Base-by-base conservation (phyloP, 2,113 vertebrate species). In the Varanus komodoensis region DNA sequence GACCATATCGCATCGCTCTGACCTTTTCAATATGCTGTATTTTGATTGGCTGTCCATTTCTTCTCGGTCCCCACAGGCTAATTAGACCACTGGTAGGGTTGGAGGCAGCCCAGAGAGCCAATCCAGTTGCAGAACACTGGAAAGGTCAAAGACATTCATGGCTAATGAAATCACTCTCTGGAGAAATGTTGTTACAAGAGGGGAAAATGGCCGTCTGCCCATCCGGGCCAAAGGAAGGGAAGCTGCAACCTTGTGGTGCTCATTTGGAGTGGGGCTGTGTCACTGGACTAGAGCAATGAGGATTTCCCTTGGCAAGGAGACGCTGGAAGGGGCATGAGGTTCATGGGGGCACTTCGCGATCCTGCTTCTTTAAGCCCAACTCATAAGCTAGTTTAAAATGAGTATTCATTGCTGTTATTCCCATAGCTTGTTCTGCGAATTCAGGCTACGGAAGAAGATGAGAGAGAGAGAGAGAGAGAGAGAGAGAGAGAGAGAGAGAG, bases 1-100 rank as follows among this genome's bases (percentile, higher is more conserved):
- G 12, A 6, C 48, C 54, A 3, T 48, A 84, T 50, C 27, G 19
- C 52, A 34, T 38, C 6, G 75, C 3, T 44, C 48, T 96, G 94
- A 96, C 96, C 95, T 96, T 96, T 96, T 34, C 92, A 89, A 92
- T 80, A 88, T 83, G 48, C 81, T 91, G 91, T 7, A 0, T 82
- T 0, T 3, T 90, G 90, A 93, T 69, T 95, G 95, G 94, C 92
- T 92, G 87, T 23, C 0, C 2, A 87, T 86, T 85, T 87, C 0
- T 23, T 82, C 77, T n/a, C 71, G 0, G 0, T 86, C 86, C 91
- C 87, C 57, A 67, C 85, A 87, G 79, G 17, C 89, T 95, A 91
- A 96, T 79, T 93, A 91, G 93, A 91, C 89, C 92, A 87, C 75
- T 23, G 17, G 61, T 91, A 73, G 95, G 89, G 92, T 93, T 1